These are phyloP conservation scores for Mesembrinibis cayennensis DNA, from an alignment of 2,113 vertebrate species.

Conservation along the genomic window DNA sequence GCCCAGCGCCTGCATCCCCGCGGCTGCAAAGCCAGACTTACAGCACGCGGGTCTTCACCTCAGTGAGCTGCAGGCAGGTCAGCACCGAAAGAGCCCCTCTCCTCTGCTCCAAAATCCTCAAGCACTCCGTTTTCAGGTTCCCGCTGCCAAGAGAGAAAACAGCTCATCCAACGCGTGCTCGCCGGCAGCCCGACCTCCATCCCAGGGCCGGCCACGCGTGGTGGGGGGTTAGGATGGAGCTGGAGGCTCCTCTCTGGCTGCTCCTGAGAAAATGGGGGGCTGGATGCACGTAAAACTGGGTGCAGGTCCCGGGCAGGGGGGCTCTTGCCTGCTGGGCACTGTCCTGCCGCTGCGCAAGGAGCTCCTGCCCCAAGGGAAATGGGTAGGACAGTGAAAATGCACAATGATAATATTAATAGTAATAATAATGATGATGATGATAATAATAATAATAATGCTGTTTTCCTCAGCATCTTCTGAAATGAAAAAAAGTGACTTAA, in stretches of 20 bases:
- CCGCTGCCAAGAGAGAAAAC: constrained; percentile 68
- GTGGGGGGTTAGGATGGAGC: not conserved
- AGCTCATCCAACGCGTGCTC: fast-evolving
- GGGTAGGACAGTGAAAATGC: not conserved
- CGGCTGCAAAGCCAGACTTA: constrained; percentile 57
- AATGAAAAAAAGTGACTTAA: not conserved
- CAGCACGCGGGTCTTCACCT: constrained; percentile 68
- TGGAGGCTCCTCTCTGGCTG: not conserved
- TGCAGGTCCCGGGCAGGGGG: not conserved
- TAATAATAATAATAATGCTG: fast-evolving
- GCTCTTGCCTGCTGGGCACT: fast-evolving
- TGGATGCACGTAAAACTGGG: fast-evolving
- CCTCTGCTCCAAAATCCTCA: constrained; percentile 73
- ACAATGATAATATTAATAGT: too few relatives aligned
- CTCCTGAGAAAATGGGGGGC: fast-evolving
- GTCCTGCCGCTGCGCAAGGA: not conserved
- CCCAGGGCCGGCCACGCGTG: fast-evolving
- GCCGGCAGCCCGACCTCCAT: fast-evolving
- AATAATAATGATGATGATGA: not conserved
- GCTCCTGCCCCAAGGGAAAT: not conserved
- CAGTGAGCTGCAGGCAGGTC: constrained; percentile 69
- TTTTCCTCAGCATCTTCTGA: not conserved
- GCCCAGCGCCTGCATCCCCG: not conserved
- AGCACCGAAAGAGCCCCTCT: constrained; percentile 73
- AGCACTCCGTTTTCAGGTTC: constrained; percentile 71